A percentile compares a stretch with the other conserved stretches of the same genome.
Conservation (phyloP, 2,113 vertebrate genomes). For the Copsychus sechellarum region DNA sequence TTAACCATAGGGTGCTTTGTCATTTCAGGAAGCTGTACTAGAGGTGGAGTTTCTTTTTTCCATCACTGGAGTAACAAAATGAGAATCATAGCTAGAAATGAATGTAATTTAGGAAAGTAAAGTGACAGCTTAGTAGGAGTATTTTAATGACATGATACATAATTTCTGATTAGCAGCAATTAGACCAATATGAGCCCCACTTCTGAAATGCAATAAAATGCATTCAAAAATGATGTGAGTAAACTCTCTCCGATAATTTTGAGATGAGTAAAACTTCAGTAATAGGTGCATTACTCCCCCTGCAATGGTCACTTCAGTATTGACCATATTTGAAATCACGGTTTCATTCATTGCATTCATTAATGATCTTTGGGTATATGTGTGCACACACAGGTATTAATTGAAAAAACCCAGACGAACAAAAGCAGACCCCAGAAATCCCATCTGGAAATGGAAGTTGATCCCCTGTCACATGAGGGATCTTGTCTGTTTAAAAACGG, state of each 20-base stretch:
- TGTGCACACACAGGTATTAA: fast-evolving
- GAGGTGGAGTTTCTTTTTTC: background rate
- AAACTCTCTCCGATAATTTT: background rate
- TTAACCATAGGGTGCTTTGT: background rate
- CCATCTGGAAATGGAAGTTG: background rate
- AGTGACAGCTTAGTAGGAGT: background rate
- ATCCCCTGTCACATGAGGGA: background rate
- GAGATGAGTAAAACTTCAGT: background rate
- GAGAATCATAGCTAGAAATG: background rate
- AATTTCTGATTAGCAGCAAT: background rate
- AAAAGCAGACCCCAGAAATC: background rate
- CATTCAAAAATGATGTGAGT: background rate
- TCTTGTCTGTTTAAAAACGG: background rate
- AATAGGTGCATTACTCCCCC: background rate
- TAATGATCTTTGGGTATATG: background rate
- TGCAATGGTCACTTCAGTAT: background rate
- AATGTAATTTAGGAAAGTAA: background rate
- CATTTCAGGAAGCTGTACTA: background rate
- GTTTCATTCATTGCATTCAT: background rate
- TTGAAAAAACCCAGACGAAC: background rate
- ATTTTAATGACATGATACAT: background rate
- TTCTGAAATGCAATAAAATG: background rate
- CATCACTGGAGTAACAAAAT: background rate
- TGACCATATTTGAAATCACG: background rate
- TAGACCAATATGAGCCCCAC: background rate